Percentiles rank a stretch among this genome's conserved stretches.
phyloP scores from a whole-genome alignment of 2,113 vertebrate species.

The Labrus mixtus region DNA sequence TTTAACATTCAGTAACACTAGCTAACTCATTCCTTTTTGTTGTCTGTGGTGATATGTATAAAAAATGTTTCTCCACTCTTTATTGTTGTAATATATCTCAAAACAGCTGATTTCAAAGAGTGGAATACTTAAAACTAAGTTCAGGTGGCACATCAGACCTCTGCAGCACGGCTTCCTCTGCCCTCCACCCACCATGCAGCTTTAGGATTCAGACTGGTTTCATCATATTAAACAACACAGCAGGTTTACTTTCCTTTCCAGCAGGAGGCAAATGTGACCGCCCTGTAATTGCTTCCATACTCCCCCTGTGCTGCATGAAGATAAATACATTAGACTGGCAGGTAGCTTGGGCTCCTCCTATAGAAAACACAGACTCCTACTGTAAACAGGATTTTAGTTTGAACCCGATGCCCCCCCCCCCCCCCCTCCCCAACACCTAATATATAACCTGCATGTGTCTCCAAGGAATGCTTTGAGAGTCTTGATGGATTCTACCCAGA shows the following conservation, averaged over 20 bases:
- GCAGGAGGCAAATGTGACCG: slow-evolving; percentile 31
- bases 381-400: slow-evolving; percentile 55
- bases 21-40: no score
- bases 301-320: slow-evolving; percentile 3
- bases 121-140: neutral
- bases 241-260: slow-evolving; percentile 52
- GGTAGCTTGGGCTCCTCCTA: slow-evolving; percentile 32
- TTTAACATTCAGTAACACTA: no score
- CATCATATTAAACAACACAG: slow-evolving; percentile 53
- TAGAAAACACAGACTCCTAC: slow-evolving; percentile 49
- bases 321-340: slow-evolving; percentile 46
- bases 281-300: slow-evolving; percentile 60
- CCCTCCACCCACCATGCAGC: slow-evolving; percentile 16
- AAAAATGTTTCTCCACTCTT: no score
- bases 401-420: slow-evolving; percentile 30
- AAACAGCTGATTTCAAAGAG: neutral
- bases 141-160: neutral
- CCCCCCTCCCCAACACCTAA: slow-evolving; percentile 42
- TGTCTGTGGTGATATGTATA: no score
- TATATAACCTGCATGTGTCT: slow-evolving; percentile 26
- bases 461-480: slow-evolving; percentile 39
- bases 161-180: neutral
- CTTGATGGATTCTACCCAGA: slow-evolving; percentile 21
- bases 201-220: slow-evolving; percentile 17
- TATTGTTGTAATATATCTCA: no score